Base-by-base conservation (phyloP, 23 tunicate species). In the Trididemnum nubilum region DNA sequence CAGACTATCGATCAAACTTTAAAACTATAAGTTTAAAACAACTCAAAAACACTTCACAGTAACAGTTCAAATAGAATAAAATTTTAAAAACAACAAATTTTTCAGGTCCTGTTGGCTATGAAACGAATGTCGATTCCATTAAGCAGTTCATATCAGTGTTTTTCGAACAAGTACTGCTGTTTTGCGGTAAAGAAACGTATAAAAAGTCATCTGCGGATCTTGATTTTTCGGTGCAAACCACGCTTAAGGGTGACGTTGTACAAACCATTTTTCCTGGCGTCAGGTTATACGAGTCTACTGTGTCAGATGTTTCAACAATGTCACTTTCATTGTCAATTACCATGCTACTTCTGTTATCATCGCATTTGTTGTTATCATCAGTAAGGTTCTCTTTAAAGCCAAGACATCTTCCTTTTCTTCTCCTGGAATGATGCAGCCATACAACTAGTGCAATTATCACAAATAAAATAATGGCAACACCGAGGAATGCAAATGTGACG, bases 111-210 rank as follows among this genome's bases (percentile, higher is more conserved):
- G n/a, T n/a, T n/a, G n/a, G n/a, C n/a, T n/a, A n/a, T n/a, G n/a
- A n/a, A n/a, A n/a, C n/a, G n/a, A n/a, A n/a, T n/a, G n/a, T n/a
- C n/a, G n/a, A n/a, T n/a, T n/a, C n/a, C n/a, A n/a, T n/a, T n/a
- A n/a, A n/a, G n/a, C n/a, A n/a, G n/a, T n/a, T n/a, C n/a, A n/a
- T n/a, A n/a, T n/a, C n/a, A n/a, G n/a, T n/a, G n/a, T n/a, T n/a
- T n/a, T n/a, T n/a, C n/a, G n/a, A n/a, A n/a, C n/a, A n/a, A n/a
- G n/a, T n/a, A n/a, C n/a, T n/a, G n/a, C n/a, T n/a, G 27, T 71
- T 72, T 34, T 76, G 52, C 0, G 88, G 88, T 22, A 85, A 36
- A 65, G 88, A 82, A 29, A 85, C 88, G 66, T 85, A 85, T 34
- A 85, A 49, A 65, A 66, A 28, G 67, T 76, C 87, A 32, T 57